Evolutionary conservation across 2,888 invertebrate species (phyloP).

Genomic region (Eupithecia centaureata): DNA sequence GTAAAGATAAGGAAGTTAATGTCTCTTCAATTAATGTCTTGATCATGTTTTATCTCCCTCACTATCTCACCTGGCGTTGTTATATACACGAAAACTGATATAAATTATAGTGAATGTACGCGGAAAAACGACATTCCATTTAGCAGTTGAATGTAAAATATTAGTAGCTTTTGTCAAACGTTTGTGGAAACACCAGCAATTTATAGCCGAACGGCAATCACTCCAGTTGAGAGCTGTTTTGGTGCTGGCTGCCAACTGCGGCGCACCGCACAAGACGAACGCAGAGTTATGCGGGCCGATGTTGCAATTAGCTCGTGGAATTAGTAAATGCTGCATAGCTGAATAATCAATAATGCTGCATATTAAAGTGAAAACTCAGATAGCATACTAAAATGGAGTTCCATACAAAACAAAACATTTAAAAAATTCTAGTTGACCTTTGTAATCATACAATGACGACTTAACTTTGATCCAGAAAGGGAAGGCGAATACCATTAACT

Average conservation of each 20-base stretch:
- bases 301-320: not conserved
- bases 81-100: not conserved
- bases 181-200: constrained; percentile 14
- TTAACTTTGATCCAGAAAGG: no score
- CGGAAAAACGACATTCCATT: not conserved
- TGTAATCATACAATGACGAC: no score
- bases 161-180: constrained; percentile 15
- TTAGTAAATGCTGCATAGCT: not conserved
- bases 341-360: not conserved
- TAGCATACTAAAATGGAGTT: not conserved
- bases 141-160: constrained; percentile 10
- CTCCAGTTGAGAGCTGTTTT: not conserved
- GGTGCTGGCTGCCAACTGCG: constrained; percentile 1
- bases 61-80: not conserved
- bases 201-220: constrained; percentile 16
- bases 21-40: not conserved
- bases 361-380: not conserved
- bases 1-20: no score
- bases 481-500: no score
- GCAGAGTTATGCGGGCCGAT: not conserved
- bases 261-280: constrained; percentile 5
- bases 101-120: not conserved
- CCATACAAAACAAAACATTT: no score
- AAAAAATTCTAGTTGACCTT: no score
- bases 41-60: not conserved